Evolutionary conservation across 2,113 vertebrate genomes (phyloP), one percentile per base, ranked within the genome.

Genomic region (Pachypanchax playfairii): DNA sequence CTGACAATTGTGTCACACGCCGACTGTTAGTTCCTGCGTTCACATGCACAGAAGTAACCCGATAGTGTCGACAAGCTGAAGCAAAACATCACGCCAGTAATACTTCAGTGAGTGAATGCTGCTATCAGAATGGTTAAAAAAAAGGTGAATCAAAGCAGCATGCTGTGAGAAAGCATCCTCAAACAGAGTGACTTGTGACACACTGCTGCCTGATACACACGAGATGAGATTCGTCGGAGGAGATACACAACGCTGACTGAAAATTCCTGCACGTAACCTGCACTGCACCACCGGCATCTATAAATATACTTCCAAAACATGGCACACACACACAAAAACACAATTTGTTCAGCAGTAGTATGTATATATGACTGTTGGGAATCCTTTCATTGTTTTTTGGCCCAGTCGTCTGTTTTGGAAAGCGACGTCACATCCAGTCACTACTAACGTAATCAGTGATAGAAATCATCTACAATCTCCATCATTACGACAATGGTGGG

Each of bases 401-500:
- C 33, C 13, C 49, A 56, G 26, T 68, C 42, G 29, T 67, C 31
- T 59, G n/a, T n/a, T n/a, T 26, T 1, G 41, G 50, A 65, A 53
- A 64, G 42, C 50, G 57, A 74, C 60, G 68, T 70, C 73, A 61
- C 43, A 73, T 62, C 50, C 79, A 75, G 66, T 70, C 73, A 71
- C 55, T 48, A 26, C 59, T 77, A 79, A 84, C 51, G 38, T 52
- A 80, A 85, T 78, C 58, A 67, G 33, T 7, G 28, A 52, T 65
- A 70, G 29, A 65, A 63, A 85, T 82, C 72, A 78, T 81, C 70
- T 69, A 52, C 41, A 15, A 3, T 31, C 58, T 47, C 50, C 72
- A 73, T 82, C 84, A 82, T 68, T 72, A 80, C 80, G 63, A 73
- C 50, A 47, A 63, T 36, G 51, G 6, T 49, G 49, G 50, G 56